Evolutionary conservation across 2,888 invertebrate species (phyloP).

Genomic region (Ashinkailepas kermadecensis): DNA sequence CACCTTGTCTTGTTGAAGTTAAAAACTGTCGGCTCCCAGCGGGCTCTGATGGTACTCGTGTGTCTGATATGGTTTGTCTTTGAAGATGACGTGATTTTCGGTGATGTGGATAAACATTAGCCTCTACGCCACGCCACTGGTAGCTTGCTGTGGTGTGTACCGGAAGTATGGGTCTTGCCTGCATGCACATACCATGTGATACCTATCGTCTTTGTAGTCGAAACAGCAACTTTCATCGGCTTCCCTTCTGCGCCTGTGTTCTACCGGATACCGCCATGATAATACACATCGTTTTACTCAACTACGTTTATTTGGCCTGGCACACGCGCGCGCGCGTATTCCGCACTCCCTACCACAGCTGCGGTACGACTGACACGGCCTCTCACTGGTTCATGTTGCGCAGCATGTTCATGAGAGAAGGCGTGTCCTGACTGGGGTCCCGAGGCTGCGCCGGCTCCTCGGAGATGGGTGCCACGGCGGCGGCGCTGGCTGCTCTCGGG

Average conservation of each 20-base stretch:
- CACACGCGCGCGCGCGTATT: neutral
- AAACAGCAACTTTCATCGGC: too few species aligned
- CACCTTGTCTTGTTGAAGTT: too few species aligned
- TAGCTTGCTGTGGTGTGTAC: too few species aligned
- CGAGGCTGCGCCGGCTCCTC: conserved; percentile 2
- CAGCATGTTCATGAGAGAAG: conserved; percentile 10
- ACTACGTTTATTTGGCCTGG: neutral
- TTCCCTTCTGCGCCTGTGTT: neutral
- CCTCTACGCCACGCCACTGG: too few species aligned
- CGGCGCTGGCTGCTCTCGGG: neutral
- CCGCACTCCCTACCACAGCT: neutral
- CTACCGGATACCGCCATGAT: neutral
- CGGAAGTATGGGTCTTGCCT: too few species aligned
- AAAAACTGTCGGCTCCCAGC: too few species aligned
- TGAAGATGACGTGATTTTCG: too few species aligned
- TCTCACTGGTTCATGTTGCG: neutral
- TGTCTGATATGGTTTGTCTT: too few species aligned
- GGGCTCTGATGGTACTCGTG: too few species aligned
- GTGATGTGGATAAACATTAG: too few species aligned
- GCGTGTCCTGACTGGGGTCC: neutral
- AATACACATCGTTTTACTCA: neutral
- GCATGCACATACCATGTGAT: too few species aligned
- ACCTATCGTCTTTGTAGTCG: too few species aligned
- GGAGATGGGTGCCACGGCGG: neutral
- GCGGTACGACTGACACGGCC: neutral